Evolutionary conservation across 1,140 invertebrate genomes (phyloP).

Genomic region (Zaprionus vittiger): DNA sequence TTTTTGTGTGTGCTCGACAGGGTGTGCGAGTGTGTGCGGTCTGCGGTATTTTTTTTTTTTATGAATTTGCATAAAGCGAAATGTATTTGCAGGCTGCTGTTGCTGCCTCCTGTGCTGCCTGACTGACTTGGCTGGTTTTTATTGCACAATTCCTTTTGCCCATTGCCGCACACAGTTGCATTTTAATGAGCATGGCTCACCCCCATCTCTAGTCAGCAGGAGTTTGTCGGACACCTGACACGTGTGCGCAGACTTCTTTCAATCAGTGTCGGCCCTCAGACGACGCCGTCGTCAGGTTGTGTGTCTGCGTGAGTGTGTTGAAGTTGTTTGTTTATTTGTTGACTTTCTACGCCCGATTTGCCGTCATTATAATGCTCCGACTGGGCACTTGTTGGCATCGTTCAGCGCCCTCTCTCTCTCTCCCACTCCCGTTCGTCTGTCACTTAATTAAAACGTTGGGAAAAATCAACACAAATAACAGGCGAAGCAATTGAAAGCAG

Average conservation of each 20-base stretch:
- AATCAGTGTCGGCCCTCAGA: constrained; percentile 56
- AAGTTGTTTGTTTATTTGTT: constrained; percentile 68
- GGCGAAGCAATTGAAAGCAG: constrained; percentile 10
- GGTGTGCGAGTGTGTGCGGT: constrained; percentile 1
- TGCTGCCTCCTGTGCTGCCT: constrained; percentile 7
- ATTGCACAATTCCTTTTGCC: constrained; percentile 74
- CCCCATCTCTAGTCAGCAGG: constrained; percentile 1
- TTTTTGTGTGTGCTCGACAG: constrained; percentile 15
- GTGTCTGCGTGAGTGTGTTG: constrained; percentile 23
- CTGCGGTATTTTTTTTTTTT: constrained; percentile 55
- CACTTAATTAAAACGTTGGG: constrained; percentile 80
- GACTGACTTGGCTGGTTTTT: constrained; percentile 52
- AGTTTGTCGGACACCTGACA: constrained; percentile 60
- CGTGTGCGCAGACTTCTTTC: constrained; percentile 77
- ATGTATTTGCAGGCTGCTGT: constrained; percentile 71
- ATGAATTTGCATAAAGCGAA: constrained; percentile 77
- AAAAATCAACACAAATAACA: constrained; percentile 69
- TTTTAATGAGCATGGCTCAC: constrained; percentile 68
- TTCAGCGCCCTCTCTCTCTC: background rate
- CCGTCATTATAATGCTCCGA: constrained; percentile 48
- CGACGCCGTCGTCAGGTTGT: constrained; percentile 48
- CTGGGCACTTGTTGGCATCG: constrained; percentile 23
- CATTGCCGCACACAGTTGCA: constrained; percentile 72
- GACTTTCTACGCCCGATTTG: constrained; percentile 59
- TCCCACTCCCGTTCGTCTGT: constrained; percentile 43